Conservation (phyloP, 2,888 invertebrate species). For the Maniola hyperantus region DNA sequence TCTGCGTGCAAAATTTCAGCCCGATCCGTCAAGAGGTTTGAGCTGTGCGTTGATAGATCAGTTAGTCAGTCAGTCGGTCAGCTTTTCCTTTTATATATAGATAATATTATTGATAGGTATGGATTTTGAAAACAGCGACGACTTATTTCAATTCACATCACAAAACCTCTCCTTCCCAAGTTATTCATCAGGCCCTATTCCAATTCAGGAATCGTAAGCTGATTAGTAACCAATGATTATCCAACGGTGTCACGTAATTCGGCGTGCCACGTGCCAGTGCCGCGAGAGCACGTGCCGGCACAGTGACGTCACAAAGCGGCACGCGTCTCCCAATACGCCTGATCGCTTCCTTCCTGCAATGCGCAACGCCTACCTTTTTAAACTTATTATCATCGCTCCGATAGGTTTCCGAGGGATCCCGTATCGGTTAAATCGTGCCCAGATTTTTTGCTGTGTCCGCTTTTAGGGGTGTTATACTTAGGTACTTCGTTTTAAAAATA, state of each 20-base stretch:
- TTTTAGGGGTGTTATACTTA: not conserved
- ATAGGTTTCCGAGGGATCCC: conserved; percentile 41
- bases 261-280: conserved; percentile 28
- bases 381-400: conserved; percentile 52
- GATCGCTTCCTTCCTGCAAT: conserved; percentile 57
- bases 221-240: conserved; percentile 55
- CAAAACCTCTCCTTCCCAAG: not conserved
- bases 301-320: conserved; percentile 42
- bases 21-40: no score
- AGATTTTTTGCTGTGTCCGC: conserved; percentile 41
- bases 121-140: no score
- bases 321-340: conserved; percentile 42
- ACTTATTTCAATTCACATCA: not conserved
- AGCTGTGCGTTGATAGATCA: no score
- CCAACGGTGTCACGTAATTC: conserved; percentile 16
- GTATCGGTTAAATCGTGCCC: conserved; percentile 40
- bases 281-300: conserved; percentile 31
- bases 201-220: conserved; percentile 41
- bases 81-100: no score
- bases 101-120: no score
- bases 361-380: conserved; percentile 57
- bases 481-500: no score
- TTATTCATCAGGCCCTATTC: conserved; percentile 5
- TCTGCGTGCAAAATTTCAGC: no score
- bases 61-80: no score